Evolutionary conservation across 2,888 invertebrate species (phyloP), one percentile per base, ranked within the genome.

Genomic region (Palloptera scutellata): DNA sequence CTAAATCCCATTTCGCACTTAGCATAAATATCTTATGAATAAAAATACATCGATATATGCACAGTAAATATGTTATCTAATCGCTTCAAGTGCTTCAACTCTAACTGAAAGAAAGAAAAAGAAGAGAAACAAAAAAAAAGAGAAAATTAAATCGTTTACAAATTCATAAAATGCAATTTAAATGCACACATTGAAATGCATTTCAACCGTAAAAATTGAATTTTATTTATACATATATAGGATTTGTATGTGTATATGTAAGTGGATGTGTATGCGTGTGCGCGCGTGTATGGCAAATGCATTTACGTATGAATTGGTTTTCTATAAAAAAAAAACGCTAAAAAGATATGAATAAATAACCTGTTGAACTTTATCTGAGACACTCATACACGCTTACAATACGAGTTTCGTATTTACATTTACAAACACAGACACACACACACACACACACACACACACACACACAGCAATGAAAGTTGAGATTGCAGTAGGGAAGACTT

Each of bases 81-180:
- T 30, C 30, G 3, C 30, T 30, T 30, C 30, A 30, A 30, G 30
- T 30, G 30, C 30, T 30, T 30, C 30, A 30, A 6, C 2, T 30
- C 6, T 30, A 30, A 30, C 2, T 30, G 30, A 30, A 30, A 30
- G 30, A 6, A 30, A 4, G 30, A 30, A 30, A 30, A 30, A 30
- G 30, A 30, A 30, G 6, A 30, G 6, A 6, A 30, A 30, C n/a
- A n/a, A n/a, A n/a, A n/a, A n/a, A n/a, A n/a, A n/a, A n/a, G n/a
- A n/a, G n/a, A n/a, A n/a, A n/a, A n/a, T n/a, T n/a, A 55, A 48
- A 64, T 64, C 71, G n/a, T 66, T 70, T 73, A 70, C 67, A 72
- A 66, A 71, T 72, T 67, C 64, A 72, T 73, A 73, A 74, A 74
- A 72, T 72, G 71, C 74, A 74, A 74, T 74, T 73, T 72, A 71